Percentiles rank a stretch among this genome's conserved stretches.
phyloP scores from a whole-genome alignment of 2,888 invertebrate species.

The Leptinotarsa tumamoca region DNA sequence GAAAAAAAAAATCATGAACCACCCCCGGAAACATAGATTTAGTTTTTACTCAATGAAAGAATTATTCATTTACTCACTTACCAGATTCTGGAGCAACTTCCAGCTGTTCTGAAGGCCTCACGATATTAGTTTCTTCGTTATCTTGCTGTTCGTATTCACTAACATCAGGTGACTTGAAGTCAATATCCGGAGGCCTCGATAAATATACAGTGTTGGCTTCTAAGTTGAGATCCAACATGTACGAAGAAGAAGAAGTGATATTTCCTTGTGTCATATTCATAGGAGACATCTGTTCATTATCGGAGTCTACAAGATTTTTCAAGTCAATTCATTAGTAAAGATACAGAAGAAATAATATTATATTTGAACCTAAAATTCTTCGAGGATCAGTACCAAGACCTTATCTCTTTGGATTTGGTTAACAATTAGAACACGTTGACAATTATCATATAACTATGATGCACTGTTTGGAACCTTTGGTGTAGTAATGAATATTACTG shows the following conservation, averaged over 20 bases:
- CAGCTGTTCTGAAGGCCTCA: slow-evolving; percentile 67
- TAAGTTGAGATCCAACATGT: slow-evolving; percentile 74
- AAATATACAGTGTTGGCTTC: slow-evolving; percentile 74
- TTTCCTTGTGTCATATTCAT: slow-evolving; percentile 59
- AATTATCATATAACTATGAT: no score
- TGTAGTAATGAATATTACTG: no score
- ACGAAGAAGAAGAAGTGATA: slow-evolving; percentile 67
- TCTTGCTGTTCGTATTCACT: slow-evolving; percentile 42
- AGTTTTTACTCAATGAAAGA: no score
- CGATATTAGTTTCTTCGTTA: slow-evolving; percentile 56
- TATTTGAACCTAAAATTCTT: no score
- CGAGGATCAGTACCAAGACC: no score
- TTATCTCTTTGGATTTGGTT: no score
- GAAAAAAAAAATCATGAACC: no score
- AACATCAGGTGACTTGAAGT: slow-evolving; percentile 38
- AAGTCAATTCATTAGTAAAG: neutral
- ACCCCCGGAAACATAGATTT: no score
- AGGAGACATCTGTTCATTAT: slow-evolving; percentile 63
- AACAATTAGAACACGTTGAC: no score
- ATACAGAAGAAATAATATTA: no score
- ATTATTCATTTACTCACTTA: slow-evolving; percentile 40
- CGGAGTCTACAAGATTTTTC: slow-evolving; percentile 63
- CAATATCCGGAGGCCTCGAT: slow-evolving; percentile 64
- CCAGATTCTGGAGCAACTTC: slow-evolving; percentile 65
- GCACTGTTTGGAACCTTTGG: no score